Evolutionary conservation across 2,888 invertebrate species (phyloP).

Genomic region (Eulithis prunata): DNA sequence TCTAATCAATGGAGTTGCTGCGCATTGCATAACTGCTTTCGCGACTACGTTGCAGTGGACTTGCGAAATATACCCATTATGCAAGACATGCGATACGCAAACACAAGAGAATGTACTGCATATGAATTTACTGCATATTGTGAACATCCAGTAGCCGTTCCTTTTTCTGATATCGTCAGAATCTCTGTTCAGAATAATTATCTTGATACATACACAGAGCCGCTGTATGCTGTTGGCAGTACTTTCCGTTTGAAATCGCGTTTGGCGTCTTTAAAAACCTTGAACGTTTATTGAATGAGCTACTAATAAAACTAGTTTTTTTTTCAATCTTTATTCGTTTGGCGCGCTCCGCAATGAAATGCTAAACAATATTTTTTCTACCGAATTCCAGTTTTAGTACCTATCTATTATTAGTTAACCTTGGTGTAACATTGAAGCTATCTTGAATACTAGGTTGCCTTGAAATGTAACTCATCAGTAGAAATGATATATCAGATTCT

Average conservation of each 20-base stretch:
- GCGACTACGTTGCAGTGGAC: conserved; percentile 63
- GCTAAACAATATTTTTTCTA: conserved; percentile 24
- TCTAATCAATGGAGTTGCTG: conserved; percentile 76
- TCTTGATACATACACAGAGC: background rate
- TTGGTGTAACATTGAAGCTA: conserved; percentile 25
- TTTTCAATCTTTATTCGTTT: conserved; percentile 12
- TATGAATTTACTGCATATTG: conserved; percentile 28
- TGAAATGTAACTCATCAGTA: conserved; percentile 21
- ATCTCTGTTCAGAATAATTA: conserved; percentile 3
- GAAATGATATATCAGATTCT: conserved; percentile 2
- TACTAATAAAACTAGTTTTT: conserved; percentile 14
- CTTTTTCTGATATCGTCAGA: conserved; percentile 4
- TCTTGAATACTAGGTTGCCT: conserved; percentile 21
- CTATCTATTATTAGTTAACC: conserved; percentile 14
- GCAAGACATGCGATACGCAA: conserved; percentile 71
- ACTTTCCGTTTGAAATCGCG: background rate
- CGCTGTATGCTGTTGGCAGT: background rate
- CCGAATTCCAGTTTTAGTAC: conserved; percentile 21
- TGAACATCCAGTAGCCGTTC: conserved; percentile 18
- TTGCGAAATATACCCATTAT: conserved; percentile 76
- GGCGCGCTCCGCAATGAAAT: conserved; percentile 17
- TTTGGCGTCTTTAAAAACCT: background rate
- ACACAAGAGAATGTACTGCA: conserved; percentile 61
- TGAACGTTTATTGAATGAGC: conserved; percentile 10
- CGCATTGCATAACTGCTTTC: conserved; percentile 79